phyloP scores from a whole-genome alignment of 2,113 vertebrate genomes.

The Ctenodactylus gundi region DNA sequence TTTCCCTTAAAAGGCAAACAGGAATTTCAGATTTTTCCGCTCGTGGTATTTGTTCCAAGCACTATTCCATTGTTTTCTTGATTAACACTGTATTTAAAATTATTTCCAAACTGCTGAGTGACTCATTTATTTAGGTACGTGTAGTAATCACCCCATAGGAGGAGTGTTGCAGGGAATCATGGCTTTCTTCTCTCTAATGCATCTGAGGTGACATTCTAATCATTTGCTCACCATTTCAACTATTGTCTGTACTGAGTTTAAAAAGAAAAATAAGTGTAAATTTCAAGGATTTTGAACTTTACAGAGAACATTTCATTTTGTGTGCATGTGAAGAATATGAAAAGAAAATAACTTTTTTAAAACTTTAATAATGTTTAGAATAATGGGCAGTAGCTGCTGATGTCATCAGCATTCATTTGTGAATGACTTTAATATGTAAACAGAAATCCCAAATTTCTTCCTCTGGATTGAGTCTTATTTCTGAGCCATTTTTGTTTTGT shows the following conservation, averaged over 20 bases:
- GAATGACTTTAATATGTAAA: constrained; percentile 79
- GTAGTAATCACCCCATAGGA: not conserved
- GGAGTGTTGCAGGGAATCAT: not conserved
- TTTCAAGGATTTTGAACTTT: not conserved
- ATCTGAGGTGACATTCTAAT: not conserved
- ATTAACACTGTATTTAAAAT: not conserved
- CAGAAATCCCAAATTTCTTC: constrained; percentile 76
- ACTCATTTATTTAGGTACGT: not conserved
- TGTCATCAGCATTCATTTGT: constrained; percentile 66
- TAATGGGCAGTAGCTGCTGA: constrained; percentile 66
- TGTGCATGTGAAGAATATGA: not conserved
- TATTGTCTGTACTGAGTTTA: not conserved
- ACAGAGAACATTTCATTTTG: not conserved
- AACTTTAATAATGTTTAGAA: constrained; percentile 45
- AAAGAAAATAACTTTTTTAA: not conserved
- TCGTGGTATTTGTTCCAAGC: not conserved
- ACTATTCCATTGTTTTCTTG: not conserved
- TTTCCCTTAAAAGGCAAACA: not conserved
- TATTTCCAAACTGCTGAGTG: not conserved
- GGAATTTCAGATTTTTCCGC: not conserved
- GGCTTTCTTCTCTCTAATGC: not conserved
- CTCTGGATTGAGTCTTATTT: constrained; percentile 75
- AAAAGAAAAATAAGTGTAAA: not conserved
- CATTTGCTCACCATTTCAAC: not conserved
- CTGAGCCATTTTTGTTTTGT: too few relatives aligned